Evolutionary conservation across 2,797 vertebrate genomes (phyloP).

Genomic region (Eulemur mongoz): DNA sequence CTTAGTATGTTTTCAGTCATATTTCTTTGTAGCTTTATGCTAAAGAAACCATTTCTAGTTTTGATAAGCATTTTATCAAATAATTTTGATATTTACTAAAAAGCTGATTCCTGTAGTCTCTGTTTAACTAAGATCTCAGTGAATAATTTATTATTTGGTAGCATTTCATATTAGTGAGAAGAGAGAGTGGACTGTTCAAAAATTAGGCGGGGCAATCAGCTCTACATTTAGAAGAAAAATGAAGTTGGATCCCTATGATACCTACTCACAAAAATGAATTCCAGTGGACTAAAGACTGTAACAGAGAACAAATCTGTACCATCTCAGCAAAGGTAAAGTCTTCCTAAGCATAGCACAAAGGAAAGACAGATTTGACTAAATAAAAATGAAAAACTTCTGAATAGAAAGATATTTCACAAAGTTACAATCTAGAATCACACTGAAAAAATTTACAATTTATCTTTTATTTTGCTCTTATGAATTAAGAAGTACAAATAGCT

Average conservation of each 20-base stretch:
- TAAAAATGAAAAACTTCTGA: not conserved
- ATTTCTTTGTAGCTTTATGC: not conserved
- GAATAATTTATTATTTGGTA: not conserved
- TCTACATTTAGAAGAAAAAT: not conserved
- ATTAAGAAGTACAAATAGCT: not conserved
- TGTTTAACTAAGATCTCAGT: not conserved
- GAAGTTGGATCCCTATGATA: not conserved
- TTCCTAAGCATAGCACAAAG: not conserved
- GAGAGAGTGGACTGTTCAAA: no score
- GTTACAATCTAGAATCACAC: not conserved
- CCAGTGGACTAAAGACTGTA: not conserved
- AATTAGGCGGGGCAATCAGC: not conserved
- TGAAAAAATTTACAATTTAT: not conserved
- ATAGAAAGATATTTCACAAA: not conserved
- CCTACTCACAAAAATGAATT: not conserved
- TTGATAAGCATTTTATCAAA: not conserved
- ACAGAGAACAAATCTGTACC: not conserved
- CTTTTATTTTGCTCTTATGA: not conserved
- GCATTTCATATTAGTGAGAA: not conserved
- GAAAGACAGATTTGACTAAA: not conserved
- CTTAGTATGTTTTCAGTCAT: not conserved
- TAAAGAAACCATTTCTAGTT: not conserved
- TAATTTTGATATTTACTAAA: not conserved
- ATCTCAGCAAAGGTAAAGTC: no score
- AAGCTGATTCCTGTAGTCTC: not conserved